phyloP scores from a whole-genome alignment of 2,888 invertebrate species.

The Protophormia terraenovae region DNA sequence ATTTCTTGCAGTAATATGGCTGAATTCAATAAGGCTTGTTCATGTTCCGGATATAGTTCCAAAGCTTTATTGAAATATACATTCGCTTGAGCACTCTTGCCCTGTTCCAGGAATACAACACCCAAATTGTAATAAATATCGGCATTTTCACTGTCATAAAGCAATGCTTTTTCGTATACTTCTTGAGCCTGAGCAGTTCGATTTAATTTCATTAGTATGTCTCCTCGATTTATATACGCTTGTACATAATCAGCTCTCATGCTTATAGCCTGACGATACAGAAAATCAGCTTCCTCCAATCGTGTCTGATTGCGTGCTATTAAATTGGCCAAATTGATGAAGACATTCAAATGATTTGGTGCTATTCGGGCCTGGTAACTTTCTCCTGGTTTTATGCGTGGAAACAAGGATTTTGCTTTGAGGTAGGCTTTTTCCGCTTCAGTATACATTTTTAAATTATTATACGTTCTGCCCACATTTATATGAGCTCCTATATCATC shows the following conservation, averaged over 20 bases:
- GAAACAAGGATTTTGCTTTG: slow-evolving; percentile 92
- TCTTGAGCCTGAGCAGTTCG: slow-evolving; percentile 96
- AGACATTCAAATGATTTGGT: slow-evolving; percentile 97
- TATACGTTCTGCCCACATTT: slow-evolving; percentile 97
- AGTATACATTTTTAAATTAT: slow-evolving; percentile 92
- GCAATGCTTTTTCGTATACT: slow-evolving; percentile 94
- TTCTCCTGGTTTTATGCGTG: slow-evolving; percentile 95
- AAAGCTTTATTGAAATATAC: slow-evolving; percentile 96
- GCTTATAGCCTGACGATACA: slow-evolving; percentile 97
- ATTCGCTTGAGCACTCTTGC: slow-evolving; percentile 93
- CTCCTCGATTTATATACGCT: slow-evolving; percentile 98
- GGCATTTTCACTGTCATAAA: slow-evolving; percentile 96
- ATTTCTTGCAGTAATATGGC: slow-evolving; percentile 96
- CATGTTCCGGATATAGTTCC: slow-evolving; percentile 95
- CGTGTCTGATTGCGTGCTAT: slow-evolving; percentile 96
- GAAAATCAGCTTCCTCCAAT: slow-evolving; percentile 95
- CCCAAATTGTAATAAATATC: slow-evolving; percentile 97
- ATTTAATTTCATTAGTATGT: slow-evolving; percentile 96
- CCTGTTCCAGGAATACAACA: slow-evolving; percentile 96
- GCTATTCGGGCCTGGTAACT: slow-evolving; percentile 97
- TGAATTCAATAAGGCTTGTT: slow-evolving; percentile 96
- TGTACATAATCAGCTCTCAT: slow-evolving; percentile 95
- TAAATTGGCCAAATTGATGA: slow-evolving; percentile 95
- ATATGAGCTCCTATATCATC: slow-evolving; percentile 98
- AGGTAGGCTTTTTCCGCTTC: slow-evolving; percentile 97